These are phyloP conservation scores for Heliothis virescens DNA, from an alignment of 1,140 invertebrate species.

Conservation along the genomic window DNA sequence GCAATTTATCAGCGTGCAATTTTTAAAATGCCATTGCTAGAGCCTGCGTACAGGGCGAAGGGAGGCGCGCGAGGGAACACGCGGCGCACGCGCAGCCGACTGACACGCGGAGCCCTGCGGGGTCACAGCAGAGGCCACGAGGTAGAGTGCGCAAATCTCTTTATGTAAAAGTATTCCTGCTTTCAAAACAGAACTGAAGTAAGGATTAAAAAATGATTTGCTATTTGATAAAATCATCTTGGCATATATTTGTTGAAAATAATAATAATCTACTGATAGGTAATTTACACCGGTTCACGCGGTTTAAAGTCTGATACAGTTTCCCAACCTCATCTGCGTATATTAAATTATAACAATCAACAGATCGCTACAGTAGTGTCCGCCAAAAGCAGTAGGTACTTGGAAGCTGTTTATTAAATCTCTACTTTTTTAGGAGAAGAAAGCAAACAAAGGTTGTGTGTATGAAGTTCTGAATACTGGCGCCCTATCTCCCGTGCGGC, in stretches of 20 bases:
- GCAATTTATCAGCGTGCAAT: not conserved
- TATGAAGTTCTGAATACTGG: not conserved
- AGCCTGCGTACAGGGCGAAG: not conserved
- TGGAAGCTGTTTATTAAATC: not conserved
- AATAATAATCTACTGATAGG: too few relatives aligned
- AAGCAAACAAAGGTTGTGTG: not conserved
- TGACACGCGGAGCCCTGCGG: constrained; percentile 38
- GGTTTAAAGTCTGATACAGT: too few relatives aligned
- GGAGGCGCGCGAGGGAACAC: constrained; percentile 47
- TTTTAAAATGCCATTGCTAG: constrained; percentile 2
- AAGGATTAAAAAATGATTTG: too few relatives aligned
- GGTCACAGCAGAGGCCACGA: constrained; percentile 47
- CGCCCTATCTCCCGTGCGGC: not conserved
- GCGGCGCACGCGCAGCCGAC: constrained; percentile 51
- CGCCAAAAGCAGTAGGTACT: too few relatives aligned
- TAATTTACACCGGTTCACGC: too few relatives aligned
- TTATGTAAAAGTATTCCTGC: not conserved
- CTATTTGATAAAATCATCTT: too few relatives aligned
- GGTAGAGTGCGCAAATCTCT: not conserved
- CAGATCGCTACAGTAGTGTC: too few relatives aligned
- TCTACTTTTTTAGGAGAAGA: not conserved
- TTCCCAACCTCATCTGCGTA: too few relatives aligned
- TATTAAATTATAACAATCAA: not conserved
- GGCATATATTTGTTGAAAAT: too few relatives aligned
- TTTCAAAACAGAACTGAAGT: too few relatives aligned